Percentiles rank a stretch among this genome's conserved stretches.
phyloP scores from a whole-genome alignment of 2,797 vertebrate species.

The Rhinogobio ventralis region DNA sequence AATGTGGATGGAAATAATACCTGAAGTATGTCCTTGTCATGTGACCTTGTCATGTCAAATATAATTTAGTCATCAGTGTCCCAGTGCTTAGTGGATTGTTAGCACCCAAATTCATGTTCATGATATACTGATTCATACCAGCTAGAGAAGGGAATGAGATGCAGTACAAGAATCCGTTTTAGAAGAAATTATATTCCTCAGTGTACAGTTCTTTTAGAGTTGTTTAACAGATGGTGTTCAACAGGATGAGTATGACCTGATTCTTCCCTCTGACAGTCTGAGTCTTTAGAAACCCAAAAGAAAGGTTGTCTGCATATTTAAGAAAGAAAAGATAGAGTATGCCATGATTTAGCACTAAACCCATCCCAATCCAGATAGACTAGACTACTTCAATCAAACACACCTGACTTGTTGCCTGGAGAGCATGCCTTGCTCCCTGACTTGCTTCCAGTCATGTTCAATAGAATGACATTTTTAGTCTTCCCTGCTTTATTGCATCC shows the following conservation, averaged over 20 bases:
- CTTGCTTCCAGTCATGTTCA: conserved; percentile 46
- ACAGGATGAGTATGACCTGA: conserved; percentile 11
- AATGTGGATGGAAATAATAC: not conserved
- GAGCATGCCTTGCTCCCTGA: conserved; percentile 25
- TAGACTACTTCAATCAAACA: conserved; percentile 15
- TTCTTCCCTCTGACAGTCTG: conserved; percentile 36
- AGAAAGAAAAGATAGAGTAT: conserved; percentile 21
- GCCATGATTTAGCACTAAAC: conserved; percentile 48
- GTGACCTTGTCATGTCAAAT: not conserved
- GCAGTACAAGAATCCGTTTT: not conserved
- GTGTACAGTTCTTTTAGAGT: conserved; percentile 25
- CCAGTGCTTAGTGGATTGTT: not conserved
- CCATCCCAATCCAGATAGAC: not conserved
- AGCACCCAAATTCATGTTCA: conserved; percentile 16
- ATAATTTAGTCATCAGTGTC: not conserved
- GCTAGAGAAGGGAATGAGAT: not conserved
- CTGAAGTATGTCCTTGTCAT: not conserved
- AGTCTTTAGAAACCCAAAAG: conserved; percentile 43
- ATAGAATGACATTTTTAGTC: conserved; percentile 54
- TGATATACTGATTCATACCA: not conserved
- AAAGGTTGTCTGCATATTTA: conserved; percentile 26
- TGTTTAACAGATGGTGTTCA: conserved; percentile 42
- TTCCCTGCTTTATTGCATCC: conserved; percentile 53
- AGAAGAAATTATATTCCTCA: conserved; percentile 25
- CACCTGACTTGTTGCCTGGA: conserved; percentile 26